phyloP scores from a whole-genome alignment of 1,140 invertebrate species.

The Ips typographus region DNA sequence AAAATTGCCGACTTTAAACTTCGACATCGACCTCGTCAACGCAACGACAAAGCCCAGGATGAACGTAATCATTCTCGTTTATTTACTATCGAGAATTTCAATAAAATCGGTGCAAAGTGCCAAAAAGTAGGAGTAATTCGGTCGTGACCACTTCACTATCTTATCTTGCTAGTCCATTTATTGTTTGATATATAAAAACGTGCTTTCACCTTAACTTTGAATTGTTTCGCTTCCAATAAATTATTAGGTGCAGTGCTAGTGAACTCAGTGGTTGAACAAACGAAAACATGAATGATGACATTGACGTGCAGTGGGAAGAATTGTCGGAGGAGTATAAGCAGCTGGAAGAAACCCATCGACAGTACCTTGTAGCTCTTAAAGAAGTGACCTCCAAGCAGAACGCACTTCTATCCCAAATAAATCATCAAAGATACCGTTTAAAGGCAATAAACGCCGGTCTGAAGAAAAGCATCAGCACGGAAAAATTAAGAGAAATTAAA shows the following conservation, averaged over 20 bases:
- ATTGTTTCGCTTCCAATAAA: not conserved
- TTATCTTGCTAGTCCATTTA: conserved; percentile 13
- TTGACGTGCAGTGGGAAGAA: conserved; percentile 70
- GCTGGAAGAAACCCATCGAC: conserved; percentile 72
- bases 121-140: conserved; percentile 4
- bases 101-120: conserved; percentile 21
- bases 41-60: not conserved
- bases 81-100: not conserved
- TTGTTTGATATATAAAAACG: not conserved
- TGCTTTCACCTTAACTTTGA: not conserved
- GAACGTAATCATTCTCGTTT: not conserved
- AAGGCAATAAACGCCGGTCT: conserved; percentile 73
- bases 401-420: conserved; percentile 82
- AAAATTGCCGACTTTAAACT: conserved; percentile 11
- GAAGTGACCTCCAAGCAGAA: conserved; percentile 78
- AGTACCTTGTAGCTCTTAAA: conserved; percentile 79
- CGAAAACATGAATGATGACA: conserved; percentile 14
- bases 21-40: not conserved
- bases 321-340: conserved; percentile 69
- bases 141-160: conserved; percentile 20
- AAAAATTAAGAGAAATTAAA: conserved; percentile 59
- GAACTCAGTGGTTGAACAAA: not conserved
- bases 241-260: conserved; percentile 7
- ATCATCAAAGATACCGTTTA: conserved; percentile 85
- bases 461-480: conserved; percentile 52